Percentiles rank a stretch among this genome's conserved stretches.
Evolutionary conservation across 2,888 invertebrate species (phyloP).

Genomic region (Caenorhabditis sp.): DNA sequence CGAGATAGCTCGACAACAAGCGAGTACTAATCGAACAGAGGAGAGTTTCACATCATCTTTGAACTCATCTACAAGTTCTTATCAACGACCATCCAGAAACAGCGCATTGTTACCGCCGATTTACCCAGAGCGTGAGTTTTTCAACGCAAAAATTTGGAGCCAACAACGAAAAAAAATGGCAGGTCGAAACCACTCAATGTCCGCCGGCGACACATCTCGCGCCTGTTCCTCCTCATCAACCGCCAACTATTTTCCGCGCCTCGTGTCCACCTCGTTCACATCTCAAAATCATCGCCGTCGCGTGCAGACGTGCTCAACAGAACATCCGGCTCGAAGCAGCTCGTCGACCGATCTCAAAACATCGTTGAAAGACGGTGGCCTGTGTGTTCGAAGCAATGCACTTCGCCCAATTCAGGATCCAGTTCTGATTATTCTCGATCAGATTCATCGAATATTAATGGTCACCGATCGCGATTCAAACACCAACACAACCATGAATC

Average conservation of each 20-base stretch:
- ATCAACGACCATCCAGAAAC: conserved; percentile 9
- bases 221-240: conserved; percentile 2
- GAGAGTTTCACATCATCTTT: conserved; percentile 9
- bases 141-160: too few relatives aligned
- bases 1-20: conserved; percentile 34
- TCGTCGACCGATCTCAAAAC: conserved; percentile 32
- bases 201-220: conserved; percentile 30
- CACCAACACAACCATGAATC: conserved; percentile 21
- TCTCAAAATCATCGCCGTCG: conserved; percentile 25
- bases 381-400: conserved; percentile 41
- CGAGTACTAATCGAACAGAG: conserved; percentile 8
- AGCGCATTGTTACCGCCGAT: conserved; percentile 18
- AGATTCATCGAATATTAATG: conserved; percentile 49
- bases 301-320: conserved; percentile 33
- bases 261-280: conserved; percentile 15
- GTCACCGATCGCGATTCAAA: conserved; percentile 26
- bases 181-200: conserved; percentile 35
- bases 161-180: too few relatives aligned
- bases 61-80: conserved; percentile 32
- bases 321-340: conserved; percentile 27
- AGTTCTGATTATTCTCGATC: conserved; percentile 50
- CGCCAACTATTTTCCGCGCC: conserved; percentile 14
- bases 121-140: conserved; percentile 22
- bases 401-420: conserved; percentile 55
- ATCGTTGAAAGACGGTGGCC: conserved; percentile 9